Evolutionary conservation across 2,888 invertebrate genomes (phyloP).

Genomic region (Dynastes tityus): DNA sequence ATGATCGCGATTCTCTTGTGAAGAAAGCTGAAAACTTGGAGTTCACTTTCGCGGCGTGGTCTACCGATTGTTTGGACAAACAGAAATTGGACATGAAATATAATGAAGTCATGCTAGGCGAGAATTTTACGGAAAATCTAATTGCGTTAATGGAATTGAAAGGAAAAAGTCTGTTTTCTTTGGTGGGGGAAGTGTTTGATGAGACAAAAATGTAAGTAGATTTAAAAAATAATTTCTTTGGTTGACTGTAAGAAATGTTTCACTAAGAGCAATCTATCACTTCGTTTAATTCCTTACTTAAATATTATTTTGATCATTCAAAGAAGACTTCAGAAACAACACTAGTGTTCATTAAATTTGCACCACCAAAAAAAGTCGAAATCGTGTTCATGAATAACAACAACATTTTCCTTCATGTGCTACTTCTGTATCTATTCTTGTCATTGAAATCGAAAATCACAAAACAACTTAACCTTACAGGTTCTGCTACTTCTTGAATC

Average conservation of each 20-base stretch:
- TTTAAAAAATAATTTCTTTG: too few species aligned
- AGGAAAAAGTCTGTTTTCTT: background rate
- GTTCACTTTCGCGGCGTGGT: constrained; percentile 49
- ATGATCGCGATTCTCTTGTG: constrained; percentile 50
- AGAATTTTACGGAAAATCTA: constrained; percentile 1
- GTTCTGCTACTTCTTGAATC: constrained; percentile 56
- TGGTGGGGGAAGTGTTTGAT: constrained; percentile 25
- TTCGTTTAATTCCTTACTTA: too few species aligned
- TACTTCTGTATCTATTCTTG: too few species aligned
- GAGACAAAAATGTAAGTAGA: constrained; percentile 27
- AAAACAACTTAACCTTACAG: background rate
- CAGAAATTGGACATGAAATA: background rate
- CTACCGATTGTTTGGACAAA: background rate
- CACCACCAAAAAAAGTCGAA: too few species aligned
- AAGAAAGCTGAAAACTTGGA: constrained; percentile 54
- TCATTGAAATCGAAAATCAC: too few species aligned
- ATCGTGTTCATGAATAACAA: too few species aligned
- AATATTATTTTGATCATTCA: too few species aligned
- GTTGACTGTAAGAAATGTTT: too few species aligned
- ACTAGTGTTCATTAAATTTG: too few species aligned
- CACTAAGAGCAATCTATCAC: too few species aligned
- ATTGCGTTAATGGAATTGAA: constrained; percentile 12
- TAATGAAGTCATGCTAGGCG: background rate
- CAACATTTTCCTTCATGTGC: too few species aligned
- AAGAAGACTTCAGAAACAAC: too few species aligned